Evolutionary conservation across 2,113 vertebrate species (phyloP).

Genomic region (Agapornis roseicollis): DNA sequence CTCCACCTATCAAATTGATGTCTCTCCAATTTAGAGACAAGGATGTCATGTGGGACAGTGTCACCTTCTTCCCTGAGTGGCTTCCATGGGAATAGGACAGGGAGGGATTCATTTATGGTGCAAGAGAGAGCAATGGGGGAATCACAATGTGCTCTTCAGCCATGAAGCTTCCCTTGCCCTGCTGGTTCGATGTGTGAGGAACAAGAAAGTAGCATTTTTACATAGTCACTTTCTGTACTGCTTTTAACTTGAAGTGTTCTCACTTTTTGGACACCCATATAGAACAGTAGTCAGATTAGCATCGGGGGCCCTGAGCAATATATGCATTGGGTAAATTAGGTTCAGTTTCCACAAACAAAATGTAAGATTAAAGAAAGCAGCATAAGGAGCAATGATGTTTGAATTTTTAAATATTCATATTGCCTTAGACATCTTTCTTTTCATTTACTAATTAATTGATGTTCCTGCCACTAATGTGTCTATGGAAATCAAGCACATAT

Average conservation of each 20-base stretch:
- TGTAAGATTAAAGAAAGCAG: background rate
- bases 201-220: background rate
- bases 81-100: background rate
- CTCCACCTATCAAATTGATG: too few species aligned
- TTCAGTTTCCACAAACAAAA: background rate
- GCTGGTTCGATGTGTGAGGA: background rate
- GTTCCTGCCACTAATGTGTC: background rate
- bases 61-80: background rate
- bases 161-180: background rate
- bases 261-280: background rate
- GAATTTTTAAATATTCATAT: constrained; percentile 31
- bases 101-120: background rate
- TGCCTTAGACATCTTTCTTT: background rate
- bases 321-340: background rate
- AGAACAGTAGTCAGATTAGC: background rate
- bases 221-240: background rate
- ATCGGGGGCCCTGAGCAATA: background rate
- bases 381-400: background rate
- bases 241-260: background rate
- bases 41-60: too few species aligned
- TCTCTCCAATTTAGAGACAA: too few species aligned
- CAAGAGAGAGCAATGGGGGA: background rate
- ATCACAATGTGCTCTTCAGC: background rate
- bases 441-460: constrained; percentile 13
- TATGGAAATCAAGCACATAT: background rate